A percentile compares a stretch with the other conserved stretches of the same genome.
Evolutionary conservation across 2,113 vertebrate species (phyloP).

Genomic region (Acinonyx jubatus): DNA sequence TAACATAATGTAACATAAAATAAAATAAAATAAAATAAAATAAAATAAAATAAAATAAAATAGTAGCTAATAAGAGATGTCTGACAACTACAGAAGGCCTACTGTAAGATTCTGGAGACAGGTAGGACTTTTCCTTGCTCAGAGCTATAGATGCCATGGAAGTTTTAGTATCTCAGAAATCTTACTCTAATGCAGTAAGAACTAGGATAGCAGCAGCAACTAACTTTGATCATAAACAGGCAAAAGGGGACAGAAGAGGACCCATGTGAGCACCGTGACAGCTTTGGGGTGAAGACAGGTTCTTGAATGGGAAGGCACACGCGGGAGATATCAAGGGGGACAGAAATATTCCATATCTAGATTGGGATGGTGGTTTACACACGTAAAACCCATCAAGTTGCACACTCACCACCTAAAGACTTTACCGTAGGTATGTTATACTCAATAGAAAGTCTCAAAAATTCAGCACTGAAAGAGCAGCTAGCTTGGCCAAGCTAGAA

Average conservation of each 20-base stretch:
- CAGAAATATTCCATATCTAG: background rate
- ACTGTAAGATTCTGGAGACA: background rate
- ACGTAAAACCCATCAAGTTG: background rate
- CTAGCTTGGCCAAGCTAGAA: background rate
- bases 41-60: background rate
- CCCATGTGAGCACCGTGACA: background rate
- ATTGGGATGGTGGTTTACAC: too few species aligned
- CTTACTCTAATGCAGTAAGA: background rate
- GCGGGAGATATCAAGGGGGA: background rate
- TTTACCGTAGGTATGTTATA: background rate
- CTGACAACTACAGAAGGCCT: background rate
- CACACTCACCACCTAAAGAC: background rate
- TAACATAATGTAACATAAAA: too few species aligned
- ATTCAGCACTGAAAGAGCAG: background rate
- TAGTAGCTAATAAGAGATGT: background rate
- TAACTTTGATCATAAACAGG: background rate
- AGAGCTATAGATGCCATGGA: fast-evolving
- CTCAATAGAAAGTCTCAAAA: background rate
- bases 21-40: too few species aligned
- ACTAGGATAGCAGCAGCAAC: background rate
- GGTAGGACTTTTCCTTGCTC: background rate
- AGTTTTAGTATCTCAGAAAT: background rate
- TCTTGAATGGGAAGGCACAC: background rate
- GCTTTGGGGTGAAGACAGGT: background rate
- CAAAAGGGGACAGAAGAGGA: background rate